Evolutionary conservation across 2,888 invertebrate species (phyloP), one percentile per base, ranked within the genome.

Genomic region (Eristalis intricaria): DNA sequence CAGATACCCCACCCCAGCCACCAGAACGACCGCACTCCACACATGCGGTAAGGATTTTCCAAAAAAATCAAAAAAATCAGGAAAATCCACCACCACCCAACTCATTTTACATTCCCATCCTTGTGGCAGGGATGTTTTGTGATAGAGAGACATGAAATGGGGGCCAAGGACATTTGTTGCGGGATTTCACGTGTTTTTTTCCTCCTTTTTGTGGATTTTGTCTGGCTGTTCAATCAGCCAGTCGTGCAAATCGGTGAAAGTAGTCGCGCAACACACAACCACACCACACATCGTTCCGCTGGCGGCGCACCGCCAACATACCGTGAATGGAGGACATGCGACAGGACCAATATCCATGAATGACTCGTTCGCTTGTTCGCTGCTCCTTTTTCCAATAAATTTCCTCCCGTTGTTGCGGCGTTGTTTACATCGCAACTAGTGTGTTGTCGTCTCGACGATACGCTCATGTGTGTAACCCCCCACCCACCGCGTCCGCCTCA

Each of bases 381-480:
- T 63, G 70, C 63, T 81, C 60, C 70, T 82, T 75, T 70, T 78
- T 75, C 65, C 64, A 63, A 73, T 69, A 68, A 56, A 23, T 63
- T 38, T 70, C 40, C 26, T 79, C 43, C 66, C 83, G 29, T 50
- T 68, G 70, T 82, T 65, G 65, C 26, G 26, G 50, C 40, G 50
- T 84, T 87, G 75, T 87, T 87, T 87, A 87, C 84, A 80, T 84
- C 84, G 84, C 87, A 84, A 87, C 87, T 84, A 87, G 87, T 87
- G 87, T 78, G 84, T 58, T 61, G 70, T 78, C 73, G 69, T 75
- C 83, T 71, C 79, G 83, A 43, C 77, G 58, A 83, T 64, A 65
- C 74, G 66, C 50, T 75, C 40, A 63, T 70, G 58, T 68, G 63
- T 75, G 78, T 65, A 56, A 66, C 23, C 32, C 50, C 63, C 11